These are phyloP conservation scores for Eueides isabella DNA, from an alignment of 1,140 invertebrate genomes.

Conservation along the genomic window DNA sequence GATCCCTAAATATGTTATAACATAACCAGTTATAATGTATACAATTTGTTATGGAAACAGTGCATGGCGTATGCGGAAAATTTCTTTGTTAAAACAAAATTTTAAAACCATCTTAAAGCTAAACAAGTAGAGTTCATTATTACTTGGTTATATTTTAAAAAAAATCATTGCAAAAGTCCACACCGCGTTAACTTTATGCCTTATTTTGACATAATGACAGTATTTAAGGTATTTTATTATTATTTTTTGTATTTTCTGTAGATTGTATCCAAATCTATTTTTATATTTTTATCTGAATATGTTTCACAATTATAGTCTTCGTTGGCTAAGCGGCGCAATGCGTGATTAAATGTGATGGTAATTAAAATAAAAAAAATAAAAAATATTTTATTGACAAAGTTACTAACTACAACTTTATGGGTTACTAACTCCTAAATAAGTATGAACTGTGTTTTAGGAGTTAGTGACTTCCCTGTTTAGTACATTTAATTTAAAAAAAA, in stretches of 20 bases:
- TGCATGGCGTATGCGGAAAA: slow-evolving; percentile 56
- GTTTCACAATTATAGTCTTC: too few relatives aligned
- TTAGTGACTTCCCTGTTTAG: too few relatives aligned
- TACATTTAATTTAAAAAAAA: too few relatives aligned
- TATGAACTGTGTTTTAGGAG: too few relatives aligned
- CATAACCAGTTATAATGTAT: slow-evolving; percentile 45
- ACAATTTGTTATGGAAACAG: slow-evolving; percentile 67
- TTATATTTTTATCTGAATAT: too few relatives aligned
- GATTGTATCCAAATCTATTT: not conserved
- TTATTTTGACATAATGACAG: slow-evolving; percentile 34
- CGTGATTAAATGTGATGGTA: too few relatives aligned
- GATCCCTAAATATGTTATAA: slow-evolving; percentile 32
- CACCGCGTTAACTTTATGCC: slow-evolving; percentile 18
- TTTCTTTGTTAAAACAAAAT: slow-evolving; percentile 25
- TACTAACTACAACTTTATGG: too few relatives aligned
- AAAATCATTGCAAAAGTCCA: slow-evolving; percentile 18
- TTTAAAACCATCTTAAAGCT: slow-evolving; percentile 12
- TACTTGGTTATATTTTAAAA: not conserved
- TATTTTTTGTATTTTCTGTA: not conserved
- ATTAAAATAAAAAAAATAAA: too few relatives aligned
- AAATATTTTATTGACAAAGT: too few relatives aligned
- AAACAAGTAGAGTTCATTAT: not conserved
- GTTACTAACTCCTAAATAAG: too few relatives aligned
- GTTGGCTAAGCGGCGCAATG: too few relatives aligned
- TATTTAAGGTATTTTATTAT: slow-evolving; percentile 19